Evolutionary conservation across 2,113 vertebrate species (phyloP), one percentile per base, ranked within the genome.

Genomic region (Microtus pennsylvanicus): DNA sequence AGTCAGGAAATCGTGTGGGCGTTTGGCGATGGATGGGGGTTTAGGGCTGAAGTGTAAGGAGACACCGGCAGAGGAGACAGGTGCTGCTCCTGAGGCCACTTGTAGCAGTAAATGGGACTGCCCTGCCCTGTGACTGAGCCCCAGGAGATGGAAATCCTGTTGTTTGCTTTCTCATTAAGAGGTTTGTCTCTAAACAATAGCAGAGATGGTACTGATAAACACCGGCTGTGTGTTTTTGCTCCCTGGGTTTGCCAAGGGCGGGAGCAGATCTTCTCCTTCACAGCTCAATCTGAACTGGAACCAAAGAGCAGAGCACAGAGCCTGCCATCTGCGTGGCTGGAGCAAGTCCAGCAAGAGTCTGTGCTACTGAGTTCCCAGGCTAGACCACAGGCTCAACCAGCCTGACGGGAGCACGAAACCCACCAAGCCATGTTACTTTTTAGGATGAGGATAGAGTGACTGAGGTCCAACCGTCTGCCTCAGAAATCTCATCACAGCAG

Each of bases 201-300:
- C 38, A 50, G n/a, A 67, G 24, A 9, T 75, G 26, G 50, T 63
- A 45, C 61, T 58, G 58, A 78, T 58, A 67, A 87, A 50, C n/a
- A 16, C 47, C 9, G 47, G 67, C 65, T 72, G 4, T 55, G 33
- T 28, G 11, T 94, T 86, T 86, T 90, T 52, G n/a, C 35, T n/a
- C 65, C 38, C 9, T 82, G 14, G 21, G 6, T 10, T 92, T 69
- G 35, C 69, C 12, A 16, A 47, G 45, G 38, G 17, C 8, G 24
- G 38, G 70, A 26, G 33, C 50, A 91, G 5, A 33, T 47, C 26
- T 55, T 67, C 14, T 89, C 33, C 93, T 90, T n/a, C 21, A 4
- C 30, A 74, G 61, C 13, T n/a, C 63, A 52, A 87, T 93, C n/a
- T 72, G 38, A 97, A 22, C 52, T 52, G 78, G 89, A 70, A 72